Base-by-base conservation (phyloP, 2,888 invertebrate species). In the Parnassius apollo region DNA sequence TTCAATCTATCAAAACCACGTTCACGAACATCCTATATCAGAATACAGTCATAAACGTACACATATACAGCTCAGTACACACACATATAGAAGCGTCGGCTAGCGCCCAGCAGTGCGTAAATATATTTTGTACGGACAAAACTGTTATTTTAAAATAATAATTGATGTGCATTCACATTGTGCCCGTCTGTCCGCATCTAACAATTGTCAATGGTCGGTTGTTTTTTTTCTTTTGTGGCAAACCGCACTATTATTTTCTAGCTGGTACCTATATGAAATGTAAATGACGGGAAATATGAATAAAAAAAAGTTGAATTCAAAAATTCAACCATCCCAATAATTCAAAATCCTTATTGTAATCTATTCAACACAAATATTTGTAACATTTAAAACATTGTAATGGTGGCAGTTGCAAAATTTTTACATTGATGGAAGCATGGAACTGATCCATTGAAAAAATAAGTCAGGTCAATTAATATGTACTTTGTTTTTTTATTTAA, bases 101-200 rank as follows among this genome's bases (percentile, higher is more conserved):
- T 64, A 75, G 73, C 66, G 76, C 68, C 72, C 89, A 88, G 65
- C 88, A 69, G 82, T 70, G 84, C 90, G 88, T 86, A 79, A 88
- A 91, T 86, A 88, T 86, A 90, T 89, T 89, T 89, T 90, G 91
- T 91, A 80, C 82, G 77, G 76, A 91, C 91, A 90, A 91, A 91
- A 91, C 91, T 91, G 91, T 90, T 91, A 90, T 91, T 91, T 89
- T 87, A 85, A 85, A 90, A 89, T 87, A 88, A 89, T 90, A 90
- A 90, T 86, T 88, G 86, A 86, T 87, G 87, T 81, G 77, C 81
- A 78, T 75, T 77, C 76, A 72, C 80, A 81, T 80, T 82, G 80
- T 76, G 72, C 68, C 72, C 69, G 77, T 79, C 75, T 72, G 77
- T 77, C 73, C 74, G 69, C 71, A 66, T 73, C 72, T 74, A 73